These are phyloP conservation scores for Pristis pectinata DNA, from an alignment of 2,797 vertebrate species.

Conservation along the genomic window DNA sequence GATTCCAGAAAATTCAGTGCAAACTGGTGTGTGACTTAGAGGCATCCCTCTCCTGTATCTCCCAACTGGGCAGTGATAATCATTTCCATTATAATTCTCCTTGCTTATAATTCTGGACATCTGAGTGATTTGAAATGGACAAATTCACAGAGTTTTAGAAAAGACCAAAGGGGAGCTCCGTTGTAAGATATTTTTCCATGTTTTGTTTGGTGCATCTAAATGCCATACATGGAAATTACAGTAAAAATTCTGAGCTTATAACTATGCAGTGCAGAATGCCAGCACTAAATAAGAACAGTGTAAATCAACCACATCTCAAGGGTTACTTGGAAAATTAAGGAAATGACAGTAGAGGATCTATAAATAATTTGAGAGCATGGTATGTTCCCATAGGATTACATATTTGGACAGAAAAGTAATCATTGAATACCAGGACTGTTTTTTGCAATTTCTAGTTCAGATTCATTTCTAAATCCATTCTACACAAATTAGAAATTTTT, in stretches of 20 bases:
- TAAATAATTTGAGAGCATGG: neutral
- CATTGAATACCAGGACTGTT: neutral
- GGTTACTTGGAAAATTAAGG: neutral
- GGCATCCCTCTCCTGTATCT: neutral
- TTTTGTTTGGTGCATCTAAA: too few relatives aligned
- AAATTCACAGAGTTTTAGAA: too few relatives aligned
- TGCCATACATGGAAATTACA: neutral
- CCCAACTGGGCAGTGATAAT: neutral
- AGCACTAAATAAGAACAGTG: neutral
- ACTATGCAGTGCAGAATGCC: neutral
- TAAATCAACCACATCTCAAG: neutral
- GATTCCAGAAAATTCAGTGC: neutral
- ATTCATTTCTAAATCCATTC: neutral
- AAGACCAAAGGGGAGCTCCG: neutral
- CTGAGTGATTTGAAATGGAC: too few relatives aligned
- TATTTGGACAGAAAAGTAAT: neutral
- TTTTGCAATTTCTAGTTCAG: neutral
- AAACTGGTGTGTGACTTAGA: neutral
- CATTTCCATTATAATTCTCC: too few relatives aligned
- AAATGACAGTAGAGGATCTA: constrained; percentile 3
- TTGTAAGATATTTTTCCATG: neutral
- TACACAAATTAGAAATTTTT: neutral
- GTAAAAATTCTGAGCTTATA: neutral
- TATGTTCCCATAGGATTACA: neutral
- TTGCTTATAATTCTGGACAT: too few relatives aligned